Percentiles rank a stretch among this genome's conserved stretches.
Evolutionary conservation across 1,140 invertebrate genomes (phyloP).

Genomic region (Plodia interpunctella): DNA sequence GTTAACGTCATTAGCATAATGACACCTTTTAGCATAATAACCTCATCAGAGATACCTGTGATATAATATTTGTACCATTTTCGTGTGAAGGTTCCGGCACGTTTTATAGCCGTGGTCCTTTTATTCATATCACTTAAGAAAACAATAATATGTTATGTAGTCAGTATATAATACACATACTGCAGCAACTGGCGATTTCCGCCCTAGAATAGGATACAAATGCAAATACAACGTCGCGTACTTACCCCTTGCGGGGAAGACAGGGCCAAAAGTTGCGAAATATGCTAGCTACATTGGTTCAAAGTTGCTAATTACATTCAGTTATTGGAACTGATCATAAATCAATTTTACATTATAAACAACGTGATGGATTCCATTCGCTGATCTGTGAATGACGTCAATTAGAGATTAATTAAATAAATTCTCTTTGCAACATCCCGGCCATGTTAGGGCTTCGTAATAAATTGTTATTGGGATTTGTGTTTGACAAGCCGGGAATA

Average conservation of each 20-base stretch:
- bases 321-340: neutral
- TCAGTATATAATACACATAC: too few species aligned
- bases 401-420: constrained; percentile 19
- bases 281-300: too few species aligned
- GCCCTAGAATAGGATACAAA: too few species aligned
- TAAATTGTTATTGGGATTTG: constrained; percentile 11
- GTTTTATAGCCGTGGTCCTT: neutral
- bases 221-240: too few species aligned
- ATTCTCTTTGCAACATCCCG: constrained; percentile 6
- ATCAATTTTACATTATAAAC: neutral
- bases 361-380: constrained; percentile 2
- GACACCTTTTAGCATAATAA: constrained; percentile 10
- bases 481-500: too few species aligned
- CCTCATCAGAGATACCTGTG: constrained; percentile 7
- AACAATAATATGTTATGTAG: too few species aligned
- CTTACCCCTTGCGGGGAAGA: too few species aligned
- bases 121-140: too few species aligned
- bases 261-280: too few species aligned
- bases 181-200: too few species aligned
- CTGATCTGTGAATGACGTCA: constrained; percentile 12
- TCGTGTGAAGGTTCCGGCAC: neutral
- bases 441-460: constrained; percentile 8
- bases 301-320: neutral
- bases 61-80: neutral
- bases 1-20: constrained; percentile 1